phyloP scores from a whole-genome alignment of 2,113 vertebrate genomes.

The Xiphophorus maculatus region DNA sequence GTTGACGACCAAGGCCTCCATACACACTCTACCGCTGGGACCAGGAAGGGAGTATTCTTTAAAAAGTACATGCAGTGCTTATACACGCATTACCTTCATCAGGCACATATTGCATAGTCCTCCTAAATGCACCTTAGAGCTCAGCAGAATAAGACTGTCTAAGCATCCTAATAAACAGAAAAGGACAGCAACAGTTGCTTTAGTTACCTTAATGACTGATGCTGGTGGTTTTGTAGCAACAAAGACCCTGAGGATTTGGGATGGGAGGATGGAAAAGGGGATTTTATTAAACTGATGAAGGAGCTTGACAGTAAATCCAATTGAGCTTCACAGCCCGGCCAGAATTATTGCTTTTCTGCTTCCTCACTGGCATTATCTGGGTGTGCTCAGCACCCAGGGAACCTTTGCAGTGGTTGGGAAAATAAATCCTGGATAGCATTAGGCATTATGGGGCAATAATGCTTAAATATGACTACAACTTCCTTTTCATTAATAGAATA shows the following conservation, averaged over 20 bases:
- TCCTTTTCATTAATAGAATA: slow-evolving; percentile 72
- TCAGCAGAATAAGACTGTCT: slow-evolving; percentile 28
- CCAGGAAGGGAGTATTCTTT: too few species aligned
- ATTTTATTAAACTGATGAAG: slow-evolving; percentile 78
- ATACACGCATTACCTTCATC: background rate
- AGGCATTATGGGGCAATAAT: slow-evolving; percentile 75
- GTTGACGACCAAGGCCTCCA: too few species aligned
- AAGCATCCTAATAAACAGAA: slow-evolving; percentile 26
- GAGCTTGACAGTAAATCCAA: slow-evolving; percentile 72
- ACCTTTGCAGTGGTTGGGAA: slow-evolving; percentile 57
- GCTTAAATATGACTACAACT: slow-evolving; percentile 61
- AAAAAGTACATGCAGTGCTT: too few species aligned
- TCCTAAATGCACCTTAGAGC: background rate
- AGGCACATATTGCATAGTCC: background rate
- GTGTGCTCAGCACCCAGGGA: slow-evolving; percentile 61
- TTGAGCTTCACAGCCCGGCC: slow-evolving; percentile 51
- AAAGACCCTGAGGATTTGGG: slow-evolving; percentile 24
- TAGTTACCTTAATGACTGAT: slow-evolving; percentile 38
- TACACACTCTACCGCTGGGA: too few species aligned
- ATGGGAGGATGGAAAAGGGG: slow-evolving; percentile 24
- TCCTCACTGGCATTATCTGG: slow-evolving; percentile 61
- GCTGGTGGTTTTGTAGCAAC: slow-evolving; percentile 39
- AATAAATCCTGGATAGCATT: slow-evolving; percentile 73
- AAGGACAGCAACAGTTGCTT: slow-evolving; percentile 1
- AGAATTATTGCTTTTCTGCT: slow-evolving; percentile 74